Percentiles rank a stretch among this genome's conserved stretches.
phyloP scores from a whole-genome alignment of 92 coral and sea anemone species.

The Bergia sp. region DNA sequence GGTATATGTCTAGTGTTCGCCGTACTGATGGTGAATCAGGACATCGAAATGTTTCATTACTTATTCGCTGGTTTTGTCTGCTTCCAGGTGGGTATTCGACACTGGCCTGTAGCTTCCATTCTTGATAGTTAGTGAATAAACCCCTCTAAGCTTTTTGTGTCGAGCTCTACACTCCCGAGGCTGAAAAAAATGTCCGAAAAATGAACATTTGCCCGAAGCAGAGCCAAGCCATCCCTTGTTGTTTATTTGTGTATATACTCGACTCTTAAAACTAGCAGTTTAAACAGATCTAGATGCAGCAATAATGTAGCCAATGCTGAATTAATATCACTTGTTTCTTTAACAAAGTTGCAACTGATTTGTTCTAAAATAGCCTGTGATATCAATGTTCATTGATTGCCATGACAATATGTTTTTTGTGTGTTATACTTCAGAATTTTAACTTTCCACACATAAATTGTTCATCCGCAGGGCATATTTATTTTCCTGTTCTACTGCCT shows the following conservation, averaged over 20 bases:
- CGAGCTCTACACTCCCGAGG: too few relatives aligned
- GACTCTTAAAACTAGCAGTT: neutral
- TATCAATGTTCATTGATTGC: neutral
- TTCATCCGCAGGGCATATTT: constrained; percentile 80
- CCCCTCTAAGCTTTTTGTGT: too few relatives aligned
- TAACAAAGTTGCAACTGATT: neutral
- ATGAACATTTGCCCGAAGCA: too few relatives aligned
- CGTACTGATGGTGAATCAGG: constrained; percentile 84
- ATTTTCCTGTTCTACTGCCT: constrained; percentile 87
- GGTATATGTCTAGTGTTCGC: constrained; percentile 87
- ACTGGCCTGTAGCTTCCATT: neutral
- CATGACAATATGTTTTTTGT: neutral
- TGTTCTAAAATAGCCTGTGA: neutral
- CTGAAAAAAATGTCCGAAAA: too few relatives aligned
- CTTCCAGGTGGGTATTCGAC: constrained; percentile 70
- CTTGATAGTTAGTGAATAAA: neutral
- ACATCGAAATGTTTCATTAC: constrained; percentile 84
- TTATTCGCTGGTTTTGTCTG: constrained; percentile 87
- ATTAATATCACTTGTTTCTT: neutral
- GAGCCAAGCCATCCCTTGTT: too few relatives aligned
- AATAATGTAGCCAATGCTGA: neutral
- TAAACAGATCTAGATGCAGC: too few relatives aligned
- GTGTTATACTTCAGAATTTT: neutral
- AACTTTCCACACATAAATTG: neutral
- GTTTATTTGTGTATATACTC: neutral